A percentile compares a stretch with the other conserved stretches of the same genome.
Conservation (phyloP, 2,888 invertebrate genomes). For the Drosophila putrida region DNA sequence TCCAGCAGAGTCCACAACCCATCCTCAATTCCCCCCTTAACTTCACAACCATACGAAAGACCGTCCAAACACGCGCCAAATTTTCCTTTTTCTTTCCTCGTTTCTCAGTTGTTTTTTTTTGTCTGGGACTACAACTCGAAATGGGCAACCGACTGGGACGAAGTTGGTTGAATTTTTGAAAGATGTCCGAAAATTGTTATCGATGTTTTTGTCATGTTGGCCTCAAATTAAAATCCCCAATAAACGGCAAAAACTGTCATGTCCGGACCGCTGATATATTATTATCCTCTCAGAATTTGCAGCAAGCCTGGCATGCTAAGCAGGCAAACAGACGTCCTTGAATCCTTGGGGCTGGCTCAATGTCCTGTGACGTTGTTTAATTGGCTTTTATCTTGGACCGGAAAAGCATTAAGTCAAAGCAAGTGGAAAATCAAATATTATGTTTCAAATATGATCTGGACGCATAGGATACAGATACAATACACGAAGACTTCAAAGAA, state of each 20-base stretch:
- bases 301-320: constrained; percentile 62
- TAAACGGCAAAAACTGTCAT: constrained; percentile 71
- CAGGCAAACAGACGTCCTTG: constrained; percentile 36
- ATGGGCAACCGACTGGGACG: constrained; percentile 61
- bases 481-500: background rate
- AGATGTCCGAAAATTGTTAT: constrained; percentile 78
- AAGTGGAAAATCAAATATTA: constrained; percentile 67
- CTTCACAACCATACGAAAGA: constrained; percentile 2
- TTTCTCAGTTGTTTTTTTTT: background rate
- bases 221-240: constrained; percentile 78
- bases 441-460: constrained; percentile 5
- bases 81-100: constrained; percentile 36
- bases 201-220: constrained; percentile 81
- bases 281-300: constrained; percentile 50
- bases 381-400: constrained; percentile 60
- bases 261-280: constrained; percentile 69
- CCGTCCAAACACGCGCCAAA: constrained; percentile 58
- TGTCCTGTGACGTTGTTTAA: constrained; percentile 72
- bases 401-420: constrained; percentile 36
- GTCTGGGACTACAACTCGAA: constrained; percentile 23
- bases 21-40: background rate
- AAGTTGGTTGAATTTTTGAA: constrained; percentile 36
- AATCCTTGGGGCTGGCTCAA: constrained; percentile 19
- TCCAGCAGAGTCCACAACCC: constrained; percentile 53
- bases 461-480: background rate